A percentile compares a stretch with the other conserved stretches of the same genome.
phyloP scores from a whole-genome alignment of 2,888 invertebrate genomes.

The Leptopilina myrica region DNA sequence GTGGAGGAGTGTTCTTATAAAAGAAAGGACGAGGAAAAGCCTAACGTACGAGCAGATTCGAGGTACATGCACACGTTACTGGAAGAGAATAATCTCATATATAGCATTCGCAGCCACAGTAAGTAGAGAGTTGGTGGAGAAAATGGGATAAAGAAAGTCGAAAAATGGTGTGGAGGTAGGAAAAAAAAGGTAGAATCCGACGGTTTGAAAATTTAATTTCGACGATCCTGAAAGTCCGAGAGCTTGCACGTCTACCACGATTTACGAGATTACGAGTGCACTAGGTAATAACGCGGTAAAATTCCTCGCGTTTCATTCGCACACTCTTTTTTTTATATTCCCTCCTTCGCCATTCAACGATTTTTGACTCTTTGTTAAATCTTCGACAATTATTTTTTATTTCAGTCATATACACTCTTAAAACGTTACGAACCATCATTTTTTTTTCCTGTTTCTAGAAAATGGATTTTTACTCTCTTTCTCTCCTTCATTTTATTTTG shows the following conservation, averaged over 20 bases:
- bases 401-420: too few relatives aligned
- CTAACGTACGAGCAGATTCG: constrained; percentile 17
- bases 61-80: neutral
- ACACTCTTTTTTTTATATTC: constrained; percentile 12
- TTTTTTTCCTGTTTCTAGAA: too few relatives aligned
- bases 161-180: constrained; percentile 24
- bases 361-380: neutral
- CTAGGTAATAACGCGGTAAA: constrained; percentile 28
- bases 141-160: constrained; percentile 42
- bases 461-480: too few relatives aligned
- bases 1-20: neutral
- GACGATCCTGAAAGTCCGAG: constrained; percentile 53
- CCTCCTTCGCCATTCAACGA: neutral
- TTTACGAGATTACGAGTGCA: constrained; percentile 53
- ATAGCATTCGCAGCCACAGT: constrained; percentile 15
- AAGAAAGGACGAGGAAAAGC: constrained; percentile 26
- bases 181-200: constrained; percentile 52
- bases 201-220: constrained; percentile 64
- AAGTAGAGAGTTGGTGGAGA: constrained; percentile 40
- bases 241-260: constrained; percentile 45
- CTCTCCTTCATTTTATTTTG: too few relatives aligned
- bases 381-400: constrained; percentile 7
- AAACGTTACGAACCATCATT: too few relatives aligned
- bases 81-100: constrained; percentile 11
- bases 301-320: constrained; percentile 13